Base-by-base conservation (phyloP, 2,797 vertebrate genomes). In the Rhabdophis nuchalis region DNA sequence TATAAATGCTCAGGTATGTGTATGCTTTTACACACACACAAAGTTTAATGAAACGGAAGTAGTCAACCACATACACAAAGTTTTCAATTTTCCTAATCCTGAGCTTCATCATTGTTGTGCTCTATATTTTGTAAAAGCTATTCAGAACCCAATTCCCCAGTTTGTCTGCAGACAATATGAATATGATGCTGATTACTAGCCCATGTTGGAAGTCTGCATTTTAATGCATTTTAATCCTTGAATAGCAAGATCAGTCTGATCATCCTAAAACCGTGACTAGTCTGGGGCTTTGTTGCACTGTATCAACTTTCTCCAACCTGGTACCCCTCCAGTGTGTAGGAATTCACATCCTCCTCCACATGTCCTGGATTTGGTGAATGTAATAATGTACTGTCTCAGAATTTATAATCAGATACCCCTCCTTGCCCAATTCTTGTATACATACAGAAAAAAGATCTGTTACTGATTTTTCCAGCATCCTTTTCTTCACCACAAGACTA, bases 121-220 rank as follows among this genome's bases (percentile, higher is more conserved):
- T 50, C 36, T 53, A 90, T 46, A 82, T 27, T 64, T 90, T 93
- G 89, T 90, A 68, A 85, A 90, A 88, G 68, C 11, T 57, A 54
- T 93, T 88, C 68, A 68, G 61, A 88, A 36, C 12, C 60, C 60
- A 36, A 85, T 90, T 57, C 56, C 68, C 88, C 89, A 93, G 23
- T 82, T 93, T 91, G 46, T 86, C 86, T 90, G 36, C 7, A 89
- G n/a, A 89, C 14, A 54, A 60, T 54, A 89, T 85, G 16, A 57
- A 9, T 92, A 41, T 50, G 3, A 88, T 52, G 18, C 54, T 88
- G n/a, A 46, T 9, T 61, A 88, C 64, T 61, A 27, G 27, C 87
- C 14, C 16, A n/a, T 88, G 86, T 86, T 82, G 86, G 85, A 92
- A 92, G 64, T 8, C 32, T 72, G 36, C 36, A 56, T 68, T 86